phyloP scores from a whole-genome alignment of 2,888 invertebrate species.

The Marasmarcha lunaedactyla region DNA sequence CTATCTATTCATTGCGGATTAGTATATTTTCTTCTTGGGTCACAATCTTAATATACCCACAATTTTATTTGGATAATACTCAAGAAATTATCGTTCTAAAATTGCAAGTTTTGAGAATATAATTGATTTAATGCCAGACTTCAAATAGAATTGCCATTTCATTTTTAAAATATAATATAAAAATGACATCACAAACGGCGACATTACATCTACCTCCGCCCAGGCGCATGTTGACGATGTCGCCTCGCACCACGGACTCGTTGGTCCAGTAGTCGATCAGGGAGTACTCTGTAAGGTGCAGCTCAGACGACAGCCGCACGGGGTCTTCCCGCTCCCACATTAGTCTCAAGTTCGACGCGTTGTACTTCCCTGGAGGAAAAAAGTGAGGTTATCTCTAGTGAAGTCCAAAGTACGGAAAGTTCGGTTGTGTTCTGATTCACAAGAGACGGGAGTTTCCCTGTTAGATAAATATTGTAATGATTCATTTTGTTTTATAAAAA shows the following conservation, averaged over 20 bases:
- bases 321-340: conserved; percentile 82
- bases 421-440: background rate
- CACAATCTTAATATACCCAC: too few species aligned
- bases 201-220: conserved; percentile 77
- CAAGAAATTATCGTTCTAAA: too few species aligned
- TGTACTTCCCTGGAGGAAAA: conserved; percentile 79
- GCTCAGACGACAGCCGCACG: conserved; percentile 78
- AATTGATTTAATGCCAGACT: too few species aligned
- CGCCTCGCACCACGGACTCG: conserved; percentile 76
- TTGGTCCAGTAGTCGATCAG: conserved; percentile 79
- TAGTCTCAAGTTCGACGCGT: conserved; percentile 78
- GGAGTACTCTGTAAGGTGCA: conserved; percentile 86
- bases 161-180: conserved; percentile 2
- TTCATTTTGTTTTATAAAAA: too few species aligned
- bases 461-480: too few species aligned
- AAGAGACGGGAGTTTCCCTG: too few species aligned
- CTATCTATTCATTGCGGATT: too few species aligned
- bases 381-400: conserved; percentile 6
- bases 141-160: too few species aligned
- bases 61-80: too few species aligned
- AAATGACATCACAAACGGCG: conserved; percentile 23
- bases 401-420: too few species aligned
- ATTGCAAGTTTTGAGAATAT: too few species aligned
- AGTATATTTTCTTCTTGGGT: too few species aligned
- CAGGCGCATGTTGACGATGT: conserved; percentile 74